Conservation (phyloP, 1,140 invertebrate species). For the Hermatobates lingyangjiaoensis region DNA sequence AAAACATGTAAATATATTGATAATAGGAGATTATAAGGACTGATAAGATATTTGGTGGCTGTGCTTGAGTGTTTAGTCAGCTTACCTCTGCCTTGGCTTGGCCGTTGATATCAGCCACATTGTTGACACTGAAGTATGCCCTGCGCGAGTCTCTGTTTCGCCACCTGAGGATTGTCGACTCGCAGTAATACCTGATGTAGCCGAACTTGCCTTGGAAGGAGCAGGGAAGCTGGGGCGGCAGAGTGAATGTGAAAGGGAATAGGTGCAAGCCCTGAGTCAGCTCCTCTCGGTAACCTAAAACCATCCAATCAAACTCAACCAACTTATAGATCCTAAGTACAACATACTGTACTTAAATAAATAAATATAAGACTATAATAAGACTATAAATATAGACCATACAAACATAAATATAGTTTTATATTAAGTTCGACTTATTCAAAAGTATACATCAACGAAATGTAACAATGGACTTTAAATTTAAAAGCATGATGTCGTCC, state of each 20-base stretch:
- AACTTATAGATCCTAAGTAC: background rate
- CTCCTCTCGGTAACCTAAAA: conserved; percentile 18
- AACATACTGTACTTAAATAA: background rate
- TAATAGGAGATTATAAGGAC: too few species aligned
- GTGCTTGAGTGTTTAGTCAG: too few species aligned
- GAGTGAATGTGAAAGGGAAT: conserved; percentile 28
- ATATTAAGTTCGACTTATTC: too few species aligned
- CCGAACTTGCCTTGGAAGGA: conserved; percentile 29
- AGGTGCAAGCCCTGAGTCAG: conserved; percentile 24
- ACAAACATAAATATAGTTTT: too few species aligned
- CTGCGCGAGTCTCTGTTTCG: conserved; percentile 20
- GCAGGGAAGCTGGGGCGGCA: conserved; percentile 27
- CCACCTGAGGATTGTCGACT: conserved; percentile 24
- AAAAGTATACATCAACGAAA: too few species aligned
- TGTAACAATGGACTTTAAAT: too few species aligned
- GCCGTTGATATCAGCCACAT: conserved; percentile 20
- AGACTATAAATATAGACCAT: background rate
- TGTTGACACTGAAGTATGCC: conserved; percentile 19
- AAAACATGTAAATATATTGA: too few species aligned
- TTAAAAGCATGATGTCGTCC: too few species aligned
- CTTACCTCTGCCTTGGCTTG: conserved; percentile 19
- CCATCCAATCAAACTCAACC: background rate
- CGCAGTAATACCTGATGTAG: conserved; percentile 26
- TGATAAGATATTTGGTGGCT: too few species aligned
- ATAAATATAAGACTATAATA: background rate